Percentiles rank a stretch among this genome's conserved stretches.
phyloP scores from a whole-genome alignment of 92 coral and sea anemone species.

The Epizoanthus rinbou region DNA sequence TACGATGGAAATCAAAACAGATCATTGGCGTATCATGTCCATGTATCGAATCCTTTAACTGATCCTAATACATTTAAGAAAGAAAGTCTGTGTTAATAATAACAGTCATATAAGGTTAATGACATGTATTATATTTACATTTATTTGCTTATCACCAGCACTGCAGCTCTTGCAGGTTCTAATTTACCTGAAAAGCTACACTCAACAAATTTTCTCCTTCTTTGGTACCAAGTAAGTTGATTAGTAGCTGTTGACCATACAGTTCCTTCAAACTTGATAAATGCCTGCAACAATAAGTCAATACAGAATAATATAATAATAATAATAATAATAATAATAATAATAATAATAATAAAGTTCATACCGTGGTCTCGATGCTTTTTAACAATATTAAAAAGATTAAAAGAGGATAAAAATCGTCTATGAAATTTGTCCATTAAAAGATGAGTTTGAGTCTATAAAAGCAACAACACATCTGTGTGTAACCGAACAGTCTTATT shows the following conservation, averaged over 20 bases:
- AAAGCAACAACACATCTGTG: too few relatives aligned
- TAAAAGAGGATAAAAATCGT: too few relatives aligned
- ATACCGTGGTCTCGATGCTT: too few relatives aligned
- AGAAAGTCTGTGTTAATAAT: background rate
- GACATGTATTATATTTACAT: too few relatives aligned
- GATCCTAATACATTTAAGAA: slow-evolving; percentile 63
- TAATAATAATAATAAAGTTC: too few relatives aligned
- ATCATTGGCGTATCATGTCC: slow-evolving; percentile 93
- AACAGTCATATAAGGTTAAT: too few relatives aligned
- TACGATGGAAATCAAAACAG: slow-evolving; percentile 91
- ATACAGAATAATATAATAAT: background rate
- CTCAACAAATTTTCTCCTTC: slow-evolving; percentile 93
- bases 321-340: too few relatives aligned
- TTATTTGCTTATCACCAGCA: too few relatives aligned
- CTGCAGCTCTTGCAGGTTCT: background rate
- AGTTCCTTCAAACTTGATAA: slow-evolving; percentile 69
- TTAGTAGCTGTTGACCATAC: slow-evolving; percentile 83
- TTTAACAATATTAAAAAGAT: too few relatives aligned
- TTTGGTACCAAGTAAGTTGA: slow-evolving; percentile 86
- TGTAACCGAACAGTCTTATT: too few relatives aligned
- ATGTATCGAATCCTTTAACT: slow-evolving; percentile 85
- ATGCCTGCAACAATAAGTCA: slow-evolving; percentile 61
- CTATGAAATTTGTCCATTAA: too few relatives aligned
- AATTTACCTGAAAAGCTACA: slow-evolving; percentile 83
- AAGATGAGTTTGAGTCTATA: too few relatives aligned